These are phyloP conservation scores for Aplochiton taeniatus DNA, from an alignment of 2,797 vertebrate species.

Conservation along the genomic window DNA sequence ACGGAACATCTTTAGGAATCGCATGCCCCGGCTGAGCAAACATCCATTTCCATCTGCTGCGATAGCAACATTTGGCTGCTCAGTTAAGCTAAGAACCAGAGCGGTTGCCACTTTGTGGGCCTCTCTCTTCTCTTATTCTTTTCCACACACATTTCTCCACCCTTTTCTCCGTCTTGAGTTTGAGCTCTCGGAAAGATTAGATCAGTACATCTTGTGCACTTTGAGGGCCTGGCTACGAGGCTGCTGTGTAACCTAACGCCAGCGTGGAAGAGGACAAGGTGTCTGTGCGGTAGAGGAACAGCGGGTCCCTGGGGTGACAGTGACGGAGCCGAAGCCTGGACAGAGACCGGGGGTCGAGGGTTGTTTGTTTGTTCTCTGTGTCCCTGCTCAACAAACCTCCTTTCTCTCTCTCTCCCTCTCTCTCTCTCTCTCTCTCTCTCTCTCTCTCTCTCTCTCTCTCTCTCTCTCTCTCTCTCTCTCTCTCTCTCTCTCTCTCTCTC, in stretches of 20 bases:
- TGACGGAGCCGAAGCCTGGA: slow-evolving; percentile 46
- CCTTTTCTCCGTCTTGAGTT: slow-evolving; percentile 25
- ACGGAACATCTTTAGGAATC: no score
- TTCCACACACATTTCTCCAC: not conserved
- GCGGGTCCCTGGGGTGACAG: slow-evolving; percentile 49
- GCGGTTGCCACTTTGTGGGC: slow-evolving; percentile 1
- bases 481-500: not conserved
- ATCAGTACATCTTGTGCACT: slow-evolving; percentile 39
- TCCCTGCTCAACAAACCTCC: slow-evolving; percentile 33
- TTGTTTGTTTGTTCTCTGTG: slow-evolving; percentile 42
- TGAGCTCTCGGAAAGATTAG: slow-evolving; percentile 25
- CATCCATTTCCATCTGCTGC: slow-evolving; percentile 7
- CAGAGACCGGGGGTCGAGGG: not conserved
- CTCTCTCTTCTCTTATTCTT: not conserved
- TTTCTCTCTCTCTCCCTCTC: no score
- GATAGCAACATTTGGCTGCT: not conserved
- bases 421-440: no score
- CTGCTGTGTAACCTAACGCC: slow-evolving; percentile 42
- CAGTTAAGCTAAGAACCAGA: not conserved
- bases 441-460: not conserved
- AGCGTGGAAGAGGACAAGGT: slow-evolving; percentile 15
- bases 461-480: no score
- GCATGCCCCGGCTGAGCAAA: no score
- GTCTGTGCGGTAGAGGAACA: slow-evolving; percentile 22
- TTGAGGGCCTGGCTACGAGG: slow-evolving; percentile 24